phyloP scores from a whole-genome alignment of 92 coral and sea anemone species.

The Epizoanthus illoricatus region DNA sequence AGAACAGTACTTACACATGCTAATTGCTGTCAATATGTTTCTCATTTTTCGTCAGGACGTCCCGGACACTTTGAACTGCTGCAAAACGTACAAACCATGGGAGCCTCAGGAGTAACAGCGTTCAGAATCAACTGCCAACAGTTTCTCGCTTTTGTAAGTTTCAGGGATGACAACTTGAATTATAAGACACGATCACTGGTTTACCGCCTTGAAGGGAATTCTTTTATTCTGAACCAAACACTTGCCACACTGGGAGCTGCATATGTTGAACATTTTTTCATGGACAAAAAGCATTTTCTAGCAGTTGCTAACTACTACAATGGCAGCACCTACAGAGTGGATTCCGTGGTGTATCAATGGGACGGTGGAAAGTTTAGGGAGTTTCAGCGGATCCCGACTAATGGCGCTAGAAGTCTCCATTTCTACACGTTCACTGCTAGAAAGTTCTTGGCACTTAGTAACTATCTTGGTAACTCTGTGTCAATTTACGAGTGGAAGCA shows the following conservation, averaged over 20 bases:
- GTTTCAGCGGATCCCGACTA: too few relatives aligned
- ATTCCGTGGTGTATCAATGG: background rate
- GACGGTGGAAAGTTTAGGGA: too few relatives aligned
- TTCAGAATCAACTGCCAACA: background rate
- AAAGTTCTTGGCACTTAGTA: too few relatives aligned
- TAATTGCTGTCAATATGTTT: too few relatives aligned
- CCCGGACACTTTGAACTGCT: too few relatives aligned
- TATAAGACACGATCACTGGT: background rate
- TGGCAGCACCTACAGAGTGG: background rate
- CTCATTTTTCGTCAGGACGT: too few relatives aligned
- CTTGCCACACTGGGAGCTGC: background rate
- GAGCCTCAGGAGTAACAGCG: background rate
- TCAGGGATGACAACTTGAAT: background rate
- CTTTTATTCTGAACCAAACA: background rate
- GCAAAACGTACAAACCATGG: background rate
- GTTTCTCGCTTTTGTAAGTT: background rate
- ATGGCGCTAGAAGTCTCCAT: background rate
- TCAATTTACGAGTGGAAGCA: background rate
- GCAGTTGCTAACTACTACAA: background rate
- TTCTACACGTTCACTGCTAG: too few relatives aligned
- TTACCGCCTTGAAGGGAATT: background rate
- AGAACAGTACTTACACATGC: too few relatives aligned
- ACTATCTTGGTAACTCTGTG: too few relatives aligned
- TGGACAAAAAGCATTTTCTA: background rate
- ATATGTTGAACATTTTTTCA: background rate